A percentile compares a stretch with the other conserved stretches of the same genome.
phyloP scores from a whole-genome alignment of 2,797 vertebrate genomes.

The Brachyrhaphis roseni region DNA sequence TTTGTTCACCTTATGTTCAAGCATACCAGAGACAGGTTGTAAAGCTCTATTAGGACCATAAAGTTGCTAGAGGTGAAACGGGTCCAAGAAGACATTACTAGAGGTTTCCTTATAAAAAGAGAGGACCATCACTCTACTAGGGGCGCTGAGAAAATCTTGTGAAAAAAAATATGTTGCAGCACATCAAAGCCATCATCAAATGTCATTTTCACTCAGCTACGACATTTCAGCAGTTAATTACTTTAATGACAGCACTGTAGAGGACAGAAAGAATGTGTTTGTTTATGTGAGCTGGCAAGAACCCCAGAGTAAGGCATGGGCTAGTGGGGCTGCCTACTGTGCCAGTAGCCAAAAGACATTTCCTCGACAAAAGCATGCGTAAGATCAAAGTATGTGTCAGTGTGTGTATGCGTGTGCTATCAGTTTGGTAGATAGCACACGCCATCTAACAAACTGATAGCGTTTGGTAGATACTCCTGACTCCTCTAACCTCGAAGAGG shows the following conservation, averaged over 20 bases:
- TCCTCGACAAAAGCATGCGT: slow-evolving; percentile 64
- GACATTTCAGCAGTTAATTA: slow-evolving; percentile 55
- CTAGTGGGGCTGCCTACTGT: slow-evolving; percentile 61
- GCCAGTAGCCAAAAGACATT: slow-evolving; percentile 68
- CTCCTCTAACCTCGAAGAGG: slow-evolving; percentile 53
- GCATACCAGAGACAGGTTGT: slow-evolving; percentile 28
- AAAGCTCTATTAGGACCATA: slow-evolving; percentile 51
- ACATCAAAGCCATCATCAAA: slow-evolving; percentile 22
- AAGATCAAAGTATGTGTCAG: slow-evolving; percentile 68
- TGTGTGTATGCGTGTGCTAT: slow-evolving; percentile 37
- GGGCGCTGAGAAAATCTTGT: background rate
- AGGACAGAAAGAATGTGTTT: slow-evolving; percentile 50
- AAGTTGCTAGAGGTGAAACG: slow-evolving; percentile 33
- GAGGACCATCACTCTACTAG: background rate
- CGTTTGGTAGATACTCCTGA: no score
- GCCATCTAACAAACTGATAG: no score
- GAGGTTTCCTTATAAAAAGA: slow-evolving; percentile 11
- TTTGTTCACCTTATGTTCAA: slow-evolving; percentile 29
- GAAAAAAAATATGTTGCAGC: slow-evolving; percentile 6
- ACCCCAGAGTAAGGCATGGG: slow-evolving; percentile 41
- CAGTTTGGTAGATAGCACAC: slow-evolving; percentile 2
- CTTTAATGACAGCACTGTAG: slow-evolving; percentile 51
- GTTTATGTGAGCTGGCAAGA: slow-evolving; percentile 37
- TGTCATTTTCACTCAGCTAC: slow-evolving; percentile 29
- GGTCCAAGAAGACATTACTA: slow-evolving; percentile 7